Percentiles rank a stretch among this genome's conserved stretches.
phyloP scores from a whole-genome alignment of 2,797 vertebrate species.

The Myotis pilosus region DNA sequence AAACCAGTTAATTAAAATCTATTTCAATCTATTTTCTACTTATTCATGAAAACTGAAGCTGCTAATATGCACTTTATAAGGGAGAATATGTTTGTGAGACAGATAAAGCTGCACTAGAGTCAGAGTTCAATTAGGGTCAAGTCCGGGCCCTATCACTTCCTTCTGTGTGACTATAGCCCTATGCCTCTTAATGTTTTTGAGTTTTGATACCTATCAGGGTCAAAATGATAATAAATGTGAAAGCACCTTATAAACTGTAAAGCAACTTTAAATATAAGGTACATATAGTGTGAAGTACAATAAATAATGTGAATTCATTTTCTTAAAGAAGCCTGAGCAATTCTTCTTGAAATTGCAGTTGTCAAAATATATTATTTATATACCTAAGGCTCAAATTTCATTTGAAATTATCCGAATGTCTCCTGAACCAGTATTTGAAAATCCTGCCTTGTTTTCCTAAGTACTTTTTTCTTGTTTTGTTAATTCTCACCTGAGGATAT shows the following conservation, averaged over 20 bases:
- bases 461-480: background rate
- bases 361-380: slow-evolving; percentile 16
- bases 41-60: slow-evolving; percentile 39
- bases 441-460: background rate
- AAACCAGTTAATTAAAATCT: slow-evolving; percentile 16
- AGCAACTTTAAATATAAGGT: background rate
- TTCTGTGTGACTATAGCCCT: background rate
- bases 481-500: too few species aligned
- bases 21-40: background rate
- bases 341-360: slow-evolving; percentile 30
- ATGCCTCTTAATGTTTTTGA: background rate
- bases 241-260: background rate
- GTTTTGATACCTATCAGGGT: background rate
- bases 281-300: background rate
- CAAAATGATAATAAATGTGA: background rate
- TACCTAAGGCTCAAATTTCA: slow-evolving; percentile 6
- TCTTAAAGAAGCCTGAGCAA: background rate
- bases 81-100: background rate
- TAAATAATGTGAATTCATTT: background rate
- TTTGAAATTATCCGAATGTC: background rate
- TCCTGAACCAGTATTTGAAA: slow-evolving; percentile 1
- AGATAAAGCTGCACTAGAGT: background rate
- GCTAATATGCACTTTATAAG: background rate
- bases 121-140: background rate
- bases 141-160: background rate